Evolutionary conservation across 2,888 invertebrate genomes (phyloP).

Genomic region (Dynastes maya): DNA sequence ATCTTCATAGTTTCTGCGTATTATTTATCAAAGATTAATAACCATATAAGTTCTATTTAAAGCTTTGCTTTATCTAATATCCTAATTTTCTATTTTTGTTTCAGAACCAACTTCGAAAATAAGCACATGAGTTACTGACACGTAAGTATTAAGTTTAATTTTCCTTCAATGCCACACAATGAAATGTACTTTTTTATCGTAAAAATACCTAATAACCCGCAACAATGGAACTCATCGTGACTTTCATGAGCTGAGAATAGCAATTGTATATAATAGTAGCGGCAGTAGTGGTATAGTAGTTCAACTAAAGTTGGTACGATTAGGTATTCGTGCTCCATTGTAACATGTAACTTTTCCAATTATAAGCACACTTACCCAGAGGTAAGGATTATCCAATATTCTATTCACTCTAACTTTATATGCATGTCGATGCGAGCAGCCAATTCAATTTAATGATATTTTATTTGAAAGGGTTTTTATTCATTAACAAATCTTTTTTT

Average conservation of each 20-base stretch:
- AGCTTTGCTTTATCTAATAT: neutral
- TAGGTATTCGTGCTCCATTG: slow-evolving; percentile 43
- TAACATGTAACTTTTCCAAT: slow-evolving; percentile 47
- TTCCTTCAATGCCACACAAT: neutral
- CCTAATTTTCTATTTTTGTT: slow-evolving; percentile 1
- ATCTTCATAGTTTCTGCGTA: no score
- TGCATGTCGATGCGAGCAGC: slow-evolving; percentile 20
- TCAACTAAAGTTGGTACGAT: slow-evolving; percentile 40
- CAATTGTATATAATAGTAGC: slow-evolving; percentile 42
- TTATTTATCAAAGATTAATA: no score
- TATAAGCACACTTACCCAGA: slow-evolving; percentile 44
- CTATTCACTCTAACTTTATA: slow-evolving; percentile 37
- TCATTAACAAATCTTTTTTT: neutral
- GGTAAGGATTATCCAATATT: slow-evolving; percentile 46
- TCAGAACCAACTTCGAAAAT: neutral
- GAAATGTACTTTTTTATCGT: neutral
- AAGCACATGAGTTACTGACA: slow-evolving; percentile 4
- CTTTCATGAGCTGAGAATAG: slow-evolving; percentile 40
- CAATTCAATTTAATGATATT: slow-evolving; percentile 42
- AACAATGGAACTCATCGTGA: slow-evolving; percentile 46
- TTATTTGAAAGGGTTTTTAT: neutral
- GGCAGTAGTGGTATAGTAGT: slow-evolving; percentile 9
- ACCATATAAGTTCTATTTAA: neutral
- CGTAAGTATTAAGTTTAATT: slow-evolving; percentile 25
- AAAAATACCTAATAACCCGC: slow-evolving; percentile 44